A percentile compares a stretch with the other conserved stretches of the same genome.
Conservation (phyloP, 1,140 invertebrate species). For the Rhysida immarginata region DNA sequence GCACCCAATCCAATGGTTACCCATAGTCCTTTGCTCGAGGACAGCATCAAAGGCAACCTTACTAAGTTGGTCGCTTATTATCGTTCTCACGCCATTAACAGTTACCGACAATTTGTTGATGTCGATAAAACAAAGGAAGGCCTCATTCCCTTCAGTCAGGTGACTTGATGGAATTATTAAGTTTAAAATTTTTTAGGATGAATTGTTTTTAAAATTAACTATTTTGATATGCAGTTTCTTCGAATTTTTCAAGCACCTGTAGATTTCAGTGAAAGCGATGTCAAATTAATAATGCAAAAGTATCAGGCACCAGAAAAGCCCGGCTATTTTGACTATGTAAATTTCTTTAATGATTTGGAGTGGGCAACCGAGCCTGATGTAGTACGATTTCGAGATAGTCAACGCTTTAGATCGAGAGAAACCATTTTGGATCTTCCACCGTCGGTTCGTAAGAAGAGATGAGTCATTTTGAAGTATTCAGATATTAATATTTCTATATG, state of each 20-base stretch:
- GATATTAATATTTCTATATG: too few species aligned
- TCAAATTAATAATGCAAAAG: constrained; percentile 4
- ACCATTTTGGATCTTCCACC: background rate
- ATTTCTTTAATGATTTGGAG: constrained; percentile 2
- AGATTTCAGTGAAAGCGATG: constrained; percentile 2
- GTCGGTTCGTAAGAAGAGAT: too few species aligned
- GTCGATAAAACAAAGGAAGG: background rate
- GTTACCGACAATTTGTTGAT: background rate
- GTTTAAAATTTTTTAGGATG: background rate
- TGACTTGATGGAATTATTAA: too few species aligned
- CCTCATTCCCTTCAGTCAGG: constrained; percentile 1
- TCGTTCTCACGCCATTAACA: background rate
- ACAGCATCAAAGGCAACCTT: background rate
- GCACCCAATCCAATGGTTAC: background rate
- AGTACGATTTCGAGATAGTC: background rate
- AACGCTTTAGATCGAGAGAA: background rate
- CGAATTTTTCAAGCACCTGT: background rate
- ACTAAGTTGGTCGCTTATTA: background rate
- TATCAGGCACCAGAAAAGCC: constrained; percentile 1
- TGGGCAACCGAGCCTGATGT: background rate
- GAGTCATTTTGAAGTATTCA: too few species aligned
- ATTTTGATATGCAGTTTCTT: background rate
- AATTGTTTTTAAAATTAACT: background rate
- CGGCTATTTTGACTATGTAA: constrained; percentile 5
- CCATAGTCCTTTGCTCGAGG: background rate